These are phyloP conservation scores for Cheilosia pagana DNA, from an alignment of 2,888 invertebrate species.

Conservation along the genomic window DNA sequence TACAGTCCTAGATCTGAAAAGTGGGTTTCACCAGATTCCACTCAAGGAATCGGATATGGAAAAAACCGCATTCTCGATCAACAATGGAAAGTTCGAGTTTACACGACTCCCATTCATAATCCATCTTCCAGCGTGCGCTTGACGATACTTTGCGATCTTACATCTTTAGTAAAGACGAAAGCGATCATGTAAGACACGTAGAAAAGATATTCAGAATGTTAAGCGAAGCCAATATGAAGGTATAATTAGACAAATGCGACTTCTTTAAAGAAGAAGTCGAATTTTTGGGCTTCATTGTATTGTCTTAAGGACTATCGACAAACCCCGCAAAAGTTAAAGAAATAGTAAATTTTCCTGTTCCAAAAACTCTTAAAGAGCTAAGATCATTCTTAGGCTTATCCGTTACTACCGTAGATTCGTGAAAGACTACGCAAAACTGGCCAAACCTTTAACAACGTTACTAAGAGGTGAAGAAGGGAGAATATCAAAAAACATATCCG, in stretches of 20 bases:
- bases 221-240: too few relatives aligned
- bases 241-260: too few relatives aligned
- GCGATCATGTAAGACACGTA: too few relatives aligned
- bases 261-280: slow-evolving; percentile 41
- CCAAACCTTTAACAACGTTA: slow-evolving; percentile 31
- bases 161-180: too few relatives aligned
- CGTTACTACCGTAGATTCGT: slow-evolving; percentile 46
- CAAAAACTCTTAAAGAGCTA: slow-evolving; percentile 46
- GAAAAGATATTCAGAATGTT: too few relatives aligned
- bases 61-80: too few relatives aligned
- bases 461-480: slow-evolving; percentile 60
- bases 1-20: slow-evolving; percentile 27
- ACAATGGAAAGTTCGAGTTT: too few relatives aligned
- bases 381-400: slow-evolving; percentile 39
- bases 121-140: too few relatives aligned
- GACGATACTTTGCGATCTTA: too few relatives aligned
- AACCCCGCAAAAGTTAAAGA: slow-evolving; percentile 47
- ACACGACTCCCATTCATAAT: too few relatives aligned
- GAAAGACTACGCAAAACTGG: slow-evolving; percentile 4
- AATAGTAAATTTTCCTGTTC: slow-evolving; percentile 42
- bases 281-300: slow-evolving; percentile 30
- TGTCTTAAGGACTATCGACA: slow-evolving; percentile 45
- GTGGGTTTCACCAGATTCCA: slow-evolving; percentile 45
- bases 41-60: slow-evolving; percentile 22
- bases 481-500: slow-evolving; percentile 36